These are phyloP conservation scores for Oedothorax gibbosus DNA, from an alignment of 1,140 invertebrate species.

Conservation along the genomic window DNA sequence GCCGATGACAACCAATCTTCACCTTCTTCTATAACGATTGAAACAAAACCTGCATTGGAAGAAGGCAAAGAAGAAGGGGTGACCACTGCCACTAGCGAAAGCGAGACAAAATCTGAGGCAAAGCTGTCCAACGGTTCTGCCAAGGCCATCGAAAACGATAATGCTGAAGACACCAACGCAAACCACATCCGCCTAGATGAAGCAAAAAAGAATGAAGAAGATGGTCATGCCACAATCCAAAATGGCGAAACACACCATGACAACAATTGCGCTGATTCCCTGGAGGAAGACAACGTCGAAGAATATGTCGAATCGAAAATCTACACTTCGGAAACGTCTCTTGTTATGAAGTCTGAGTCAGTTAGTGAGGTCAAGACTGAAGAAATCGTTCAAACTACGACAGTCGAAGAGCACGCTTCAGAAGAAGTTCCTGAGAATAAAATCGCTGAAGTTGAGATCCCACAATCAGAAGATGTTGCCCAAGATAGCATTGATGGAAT, in stretches of 20 bases:
- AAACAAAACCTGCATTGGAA: conserved; percentile 23
- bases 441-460: too few relatives aligned
- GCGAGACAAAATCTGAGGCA: conserved; percentile 19
- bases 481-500: neutral
- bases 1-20: conserved; percentile 62
- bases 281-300: conserved; percentile 26
- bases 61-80: conserved; percentile 36
- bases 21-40: conserved; percentile 26
- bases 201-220: neutral
- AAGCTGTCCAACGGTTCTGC: conserved; percentile 37
- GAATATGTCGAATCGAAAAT: conserved; percentile 42
- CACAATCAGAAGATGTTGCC: neutral
- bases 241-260: conserved; percentile 19
- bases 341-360: conserved; percentile 32
- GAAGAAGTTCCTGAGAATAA: conserved; percentile 7
- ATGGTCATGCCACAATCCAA: neutral
- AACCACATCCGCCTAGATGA: neutral
- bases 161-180: conserved; percentile 8
- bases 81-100: conserved; percentile 21
- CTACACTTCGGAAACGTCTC: conserved; percentile 31
- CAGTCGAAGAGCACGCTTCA: neutral
- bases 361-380: neutral
- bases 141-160: conserved; percentile 17
- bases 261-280: conserved; percentile 41
- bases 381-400: too few relatives aligned